These are phyloP conservation scores for Macrostomum lignano DNA, from an alignment of 1,140 invertebrate genomes.

Conservation along the genomic window DNA sequence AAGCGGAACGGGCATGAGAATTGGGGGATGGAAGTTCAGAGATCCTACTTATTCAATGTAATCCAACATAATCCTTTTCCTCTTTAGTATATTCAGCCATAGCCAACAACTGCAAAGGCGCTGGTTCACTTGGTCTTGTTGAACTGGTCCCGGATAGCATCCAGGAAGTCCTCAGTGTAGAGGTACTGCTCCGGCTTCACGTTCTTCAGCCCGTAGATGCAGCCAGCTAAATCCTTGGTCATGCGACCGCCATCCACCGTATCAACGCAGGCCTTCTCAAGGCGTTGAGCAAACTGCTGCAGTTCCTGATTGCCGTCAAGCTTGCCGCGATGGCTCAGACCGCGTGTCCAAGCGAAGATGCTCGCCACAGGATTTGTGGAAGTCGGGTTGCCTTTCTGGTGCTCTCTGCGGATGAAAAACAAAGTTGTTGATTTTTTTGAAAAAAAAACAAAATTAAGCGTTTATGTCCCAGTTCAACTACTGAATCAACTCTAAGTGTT, in stretches of 20 bases:
- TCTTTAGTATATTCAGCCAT: too few species aligned
- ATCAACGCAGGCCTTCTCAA: conserved; percentile 55
- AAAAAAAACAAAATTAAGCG: too few species aligned
- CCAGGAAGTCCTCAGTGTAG: conserved; percentile 26
- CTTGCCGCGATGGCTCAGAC: conserved; percentile 63
- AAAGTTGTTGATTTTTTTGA: too few species aligned
- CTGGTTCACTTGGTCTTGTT: too few species aligned
- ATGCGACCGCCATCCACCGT: conserved; percentile 73
- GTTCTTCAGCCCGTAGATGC: conserved; percentile 53
- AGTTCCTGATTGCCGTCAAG: conserved; percentile 57
- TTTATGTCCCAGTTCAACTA: too few species aligned
- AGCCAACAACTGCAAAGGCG: too few species aligned
- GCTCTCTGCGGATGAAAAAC: too few species aligned
- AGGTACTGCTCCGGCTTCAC: conserved; percentile 24
- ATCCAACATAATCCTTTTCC: too few species aligned
- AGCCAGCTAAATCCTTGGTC: conserved; percentile 95
- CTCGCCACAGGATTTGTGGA: conserved; percentile 39
- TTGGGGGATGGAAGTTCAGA: too few species aligned
- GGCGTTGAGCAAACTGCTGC: conserved; percentile 22
- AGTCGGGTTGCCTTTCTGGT: conserved; percentile 28
- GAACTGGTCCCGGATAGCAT: conserved; percentile 15
- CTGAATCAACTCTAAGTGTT: too few species aligned
- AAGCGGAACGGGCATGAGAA: too few species aligned
- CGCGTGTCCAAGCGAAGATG: conserved; percentile 80
- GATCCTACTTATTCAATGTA: too few species aligned